Conservation (phyloP, 2,113 vertebrate genomes). For the Spermophilus dauricus region DNA sequence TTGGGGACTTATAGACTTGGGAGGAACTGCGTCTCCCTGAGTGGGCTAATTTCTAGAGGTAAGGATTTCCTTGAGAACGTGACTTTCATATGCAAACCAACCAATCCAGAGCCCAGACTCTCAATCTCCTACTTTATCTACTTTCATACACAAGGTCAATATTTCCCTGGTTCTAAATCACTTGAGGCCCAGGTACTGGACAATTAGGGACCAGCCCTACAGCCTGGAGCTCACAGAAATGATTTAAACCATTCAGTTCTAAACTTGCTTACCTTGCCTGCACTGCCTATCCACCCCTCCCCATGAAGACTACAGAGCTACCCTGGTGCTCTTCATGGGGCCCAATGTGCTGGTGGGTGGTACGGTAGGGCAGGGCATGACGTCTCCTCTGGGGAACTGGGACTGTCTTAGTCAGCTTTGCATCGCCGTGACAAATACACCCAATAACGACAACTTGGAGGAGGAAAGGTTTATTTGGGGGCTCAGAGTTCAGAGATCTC, state of each 20-base stretch:
- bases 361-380: rapidly evolving
- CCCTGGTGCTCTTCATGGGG: rapidly evolving
- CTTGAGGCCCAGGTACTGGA: not conserved
- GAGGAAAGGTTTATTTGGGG: too few species aligned
- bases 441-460: too few species aligned
- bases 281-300: too few species aligned
- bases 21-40: not conserved
- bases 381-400: not conserved
- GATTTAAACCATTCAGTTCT: not conserved
- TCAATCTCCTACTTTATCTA: not conserved
- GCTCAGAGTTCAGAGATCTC: too few species aligned
- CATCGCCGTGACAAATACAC: too few species aligned
- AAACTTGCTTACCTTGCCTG: not conserved
- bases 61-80: not conserved
- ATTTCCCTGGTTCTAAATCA: not conserved
- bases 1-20: not conserved
- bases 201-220: not conserved
- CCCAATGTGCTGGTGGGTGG: rapidly evolving
- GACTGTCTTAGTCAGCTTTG: too few species aligned
- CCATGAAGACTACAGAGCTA: not conserved
- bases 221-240: not conserved
- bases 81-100: not conserved
- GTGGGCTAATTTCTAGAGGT: not conserved
- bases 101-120: not conserved
- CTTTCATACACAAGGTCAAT: not conserved